These are phyloP conservation scores for Melanchra persicariae DNA, from an alignment of 2,888 invertebrate species.

Conservation along the genomic window DNA sequence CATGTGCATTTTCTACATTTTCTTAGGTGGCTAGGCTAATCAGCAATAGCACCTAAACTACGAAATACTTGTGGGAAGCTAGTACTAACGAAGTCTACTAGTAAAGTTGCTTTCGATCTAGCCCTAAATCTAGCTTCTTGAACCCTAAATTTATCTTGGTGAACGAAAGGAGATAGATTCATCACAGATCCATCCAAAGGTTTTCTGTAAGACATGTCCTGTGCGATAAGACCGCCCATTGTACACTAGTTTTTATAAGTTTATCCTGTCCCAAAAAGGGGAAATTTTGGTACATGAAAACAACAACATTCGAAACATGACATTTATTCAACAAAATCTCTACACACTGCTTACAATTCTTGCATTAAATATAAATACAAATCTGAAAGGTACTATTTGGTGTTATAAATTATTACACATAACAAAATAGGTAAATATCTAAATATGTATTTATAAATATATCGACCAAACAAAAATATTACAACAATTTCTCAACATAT, in stretches of 20 bases:
- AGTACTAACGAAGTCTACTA: not conserved
- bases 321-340: constrained; percentile 90
- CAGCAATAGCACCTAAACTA: not conserved
- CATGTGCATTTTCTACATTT: no score
- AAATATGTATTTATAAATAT: constrained; percentile 77
- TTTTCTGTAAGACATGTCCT: no score
- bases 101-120: not conserved
- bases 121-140: no score
- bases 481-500: constrained; percentile 71
- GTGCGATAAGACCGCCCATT: no score
- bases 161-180: no score
- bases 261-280: no score
- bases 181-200: no score
- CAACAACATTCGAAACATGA: constrained; percentile 83
- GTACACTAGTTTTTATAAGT: no score
- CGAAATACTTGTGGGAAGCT: not conserved
- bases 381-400: constrained; percentile 88
- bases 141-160: no score
- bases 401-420: constrained; percentile 85
- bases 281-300: constrained; percentile 20
- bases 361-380: constrained; percentile 82
- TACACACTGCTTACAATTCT: constrained; percentile 86
- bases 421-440: constrained; percentile 81
- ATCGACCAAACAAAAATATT: constrained; percentile 71
- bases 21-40: no score